Base-by-base conservation (phyloP, 2,797 vertebrate genomes). In the Zalophus californianus region DNA sequence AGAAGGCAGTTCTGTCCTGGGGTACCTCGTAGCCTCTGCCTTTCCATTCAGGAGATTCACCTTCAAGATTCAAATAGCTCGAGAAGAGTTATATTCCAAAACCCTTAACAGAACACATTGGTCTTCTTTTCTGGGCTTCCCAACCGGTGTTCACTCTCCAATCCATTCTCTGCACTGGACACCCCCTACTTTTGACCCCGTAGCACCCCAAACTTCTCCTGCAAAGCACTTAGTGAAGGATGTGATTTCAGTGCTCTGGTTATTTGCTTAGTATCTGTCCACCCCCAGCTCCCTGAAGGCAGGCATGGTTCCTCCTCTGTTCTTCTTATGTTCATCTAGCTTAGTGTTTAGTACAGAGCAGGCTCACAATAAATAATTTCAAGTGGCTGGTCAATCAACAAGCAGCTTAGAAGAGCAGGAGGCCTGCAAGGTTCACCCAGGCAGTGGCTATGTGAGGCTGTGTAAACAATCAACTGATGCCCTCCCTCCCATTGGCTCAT, bases 211-310 rank as follows among this genome's bases (percentile, higher is more conserved):
- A 32, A 16, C 48, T 48, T 38, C 82, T 60, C 27, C 66, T 29
- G 50, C 14, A 11, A 73, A 21, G 85, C n/a, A 35, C 38, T 88
- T 48, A n/a, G 48, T 18, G 15, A 75, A 88, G 12, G 27, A 35
- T 21, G 11, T 29, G 25, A 50, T 44, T 41, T 54, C 60, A 0
- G 1, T 23, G 2, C 18, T 35, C 2, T 3, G 10, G 0, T 50
- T n/a, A 41, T 18, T 50, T 66, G 5, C 82, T 79, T 54, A 62
- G 0, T 20, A 21, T 29, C 70, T 23, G 7, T 38, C 35, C 7
- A 15, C 9, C 38, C 12, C 1, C 14, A 72, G 78, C 58, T 91
- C 62, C 91, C 35, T 35, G 58, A 52, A 52, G 41, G n/a, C 79
- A 84, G 54, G n/a, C 6, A 4, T 3, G 10, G 4, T 29, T 41